Evolutionary conservation across 2,888 invertebrate species (phyloP), one percentile per base, ranked within the genome.

Genomic region (Amphimallon solstitiale): DNA sequence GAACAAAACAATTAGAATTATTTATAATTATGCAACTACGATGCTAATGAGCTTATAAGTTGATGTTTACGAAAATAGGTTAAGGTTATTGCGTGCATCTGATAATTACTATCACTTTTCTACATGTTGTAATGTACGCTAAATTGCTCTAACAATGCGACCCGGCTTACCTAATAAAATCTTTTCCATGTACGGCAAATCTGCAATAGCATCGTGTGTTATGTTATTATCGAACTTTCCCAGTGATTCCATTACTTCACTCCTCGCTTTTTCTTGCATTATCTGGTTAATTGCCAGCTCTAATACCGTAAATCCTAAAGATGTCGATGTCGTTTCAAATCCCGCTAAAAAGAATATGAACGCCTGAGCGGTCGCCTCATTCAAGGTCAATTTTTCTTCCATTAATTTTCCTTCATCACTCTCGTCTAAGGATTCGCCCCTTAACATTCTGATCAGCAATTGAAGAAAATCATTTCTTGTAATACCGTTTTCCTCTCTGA

Each of bases 401-500:
- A 6, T 46, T 40, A 37, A 52, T 34, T 62, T 63, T n/a, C 66
- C 61, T 9, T 67, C 66, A 2, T 79, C 45, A 6, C 69, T 51
- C 40, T 56, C 56, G 2, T 40, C 40, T 15, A 56, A 21, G 5
- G 40, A 21, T 23, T 73, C 75, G 61, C 81, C 78, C 29, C 82
- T 80, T 68, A 84, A 84, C 51, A 86, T 71, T 45, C 85, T 80
- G n/a, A 85, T 79, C 46, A 86, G 76, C 1, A 86, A 71, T 68
- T 87, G 85, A 45, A 88, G 75, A 67, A 87, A 86, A 76, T 86
- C 87, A 59, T 85, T 84, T 10, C 85, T 76, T 0, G 72, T 74
- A 0, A 86, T 71, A 0, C 82, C 77, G 68, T 83, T 80, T 23
- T 77, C 75, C 67, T 82, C 81, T n/a, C 86, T 75, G 54, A 81